These are phyloP conservation scores for Cepphus grylle DNA, from an alignment of 2,113 vertebrate species.

Conservation along the genomic window DNA sequence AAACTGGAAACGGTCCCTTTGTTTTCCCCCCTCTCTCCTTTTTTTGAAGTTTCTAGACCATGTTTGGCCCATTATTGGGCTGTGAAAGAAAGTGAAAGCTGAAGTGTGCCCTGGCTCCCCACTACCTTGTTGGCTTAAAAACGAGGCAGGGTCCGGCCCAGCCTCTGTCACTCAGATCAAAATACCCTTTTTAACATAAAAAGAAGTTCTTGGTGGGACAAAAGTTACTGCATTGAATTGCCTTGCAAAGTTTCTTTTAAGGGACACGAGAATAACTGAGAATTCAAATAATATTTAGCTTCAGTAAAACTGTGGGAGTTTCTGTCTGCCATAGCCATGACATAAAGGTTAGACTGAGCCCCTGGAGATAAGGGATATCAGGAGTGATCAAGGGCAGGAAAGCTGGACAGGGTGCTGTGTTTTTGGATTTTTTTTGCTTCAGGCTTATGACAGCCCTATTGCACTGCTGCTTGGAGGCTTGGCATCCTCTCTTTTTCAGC, in stretches of 20 bases:
- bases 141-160: neutral
- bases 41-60: neutral
- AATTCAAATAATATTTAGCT: neutral
- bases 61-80: neutral
- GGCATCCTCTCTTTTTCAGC: neutral
- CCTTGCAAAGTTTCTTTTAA: neutral
- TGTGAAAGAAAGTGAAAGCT: neutral
- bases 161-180: neutral
- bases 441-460: neutral
- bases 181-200: neutral
- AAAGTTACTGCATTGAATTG: neutral
- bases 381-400: neutral
- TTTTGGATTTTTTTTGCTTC: neutral
- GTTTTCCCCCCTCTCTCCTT: neutral
- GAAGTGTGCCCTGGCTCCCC: neutral
- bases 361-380: neutral
- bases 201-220: neutral
- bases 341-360: neutral
- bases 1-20: neutral
- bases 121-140: neutral
- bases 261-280: neutral
- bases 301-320: neutral
- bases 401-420: neutral
- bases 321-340: neutral
- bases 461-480: neutral